Evolutionary conservation across 2,888 invertebrate species (phyloP).

Genomic region (Lissocephala sabroskyi): DNA sequence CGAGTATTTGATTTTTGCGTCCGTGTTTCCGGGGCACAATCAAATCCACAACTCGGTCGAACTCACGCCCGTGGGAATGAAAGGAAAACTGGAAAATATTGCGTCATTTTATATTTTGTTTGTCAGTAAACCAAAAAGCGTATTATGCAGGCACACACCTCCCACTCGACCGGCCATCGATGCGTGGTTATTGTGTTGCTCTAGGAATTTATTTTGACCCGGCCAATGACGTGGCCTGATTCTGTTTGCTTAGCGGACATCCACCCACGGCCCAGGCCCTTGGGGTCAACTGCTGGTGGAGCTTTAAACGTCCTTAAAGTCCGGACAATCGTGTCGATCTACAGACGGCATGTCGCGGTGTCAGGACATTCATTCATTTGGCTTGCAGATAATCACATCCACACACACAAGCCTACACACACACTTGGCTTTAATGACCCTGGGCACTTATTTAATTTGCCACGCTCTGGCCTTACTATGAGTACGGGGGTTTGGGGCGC

Average conservation of each 20-base stretch:
- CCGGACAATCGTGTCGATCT: constrained; percentile 18
- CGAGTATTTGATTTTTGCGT: no score
- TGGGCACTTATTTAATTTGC: constrained; percentile 5
- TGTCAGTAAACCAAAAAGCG: constrained; percentile 34
- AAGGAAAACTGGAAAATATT: constrained; percentile 30
- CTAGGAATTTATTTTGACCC: background rate
- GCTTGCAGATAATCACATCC: constrained; percentile 20
- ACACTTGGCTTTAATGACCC: constrained; percentile 26
- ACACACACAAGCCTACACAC: no score
- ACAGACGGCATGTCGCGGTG: constrained; percentile 18
- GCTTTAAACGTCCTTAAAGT: no score
- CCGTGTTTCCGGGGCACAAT: no score
- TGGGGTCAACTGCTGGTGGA: no score
- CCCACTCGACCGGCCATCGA: constrained; percentile 34
- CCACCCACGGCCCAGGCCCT: background rate
- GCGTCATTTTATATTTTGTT: constrained; percentile 38
- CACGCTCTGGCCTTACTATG: background rate
- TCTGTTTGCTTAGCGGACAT: background rate
- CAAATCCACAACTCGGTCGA: no score
- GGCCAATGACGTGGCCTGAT: background rate
- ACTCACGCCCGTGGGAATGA: constrained; percentile 9
- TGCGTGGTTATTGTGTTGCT: constrained; percentile 3
- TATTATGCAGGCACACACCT: constrained; percentile 52
- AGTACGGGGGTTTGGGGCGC: background rate
- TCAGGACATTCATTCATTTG: constrained; percentile 2